Evolutionary conservation across 2,113 vertebrate genomes (phyloP).

Genomic region (Pholis gunnellus): DNA sequence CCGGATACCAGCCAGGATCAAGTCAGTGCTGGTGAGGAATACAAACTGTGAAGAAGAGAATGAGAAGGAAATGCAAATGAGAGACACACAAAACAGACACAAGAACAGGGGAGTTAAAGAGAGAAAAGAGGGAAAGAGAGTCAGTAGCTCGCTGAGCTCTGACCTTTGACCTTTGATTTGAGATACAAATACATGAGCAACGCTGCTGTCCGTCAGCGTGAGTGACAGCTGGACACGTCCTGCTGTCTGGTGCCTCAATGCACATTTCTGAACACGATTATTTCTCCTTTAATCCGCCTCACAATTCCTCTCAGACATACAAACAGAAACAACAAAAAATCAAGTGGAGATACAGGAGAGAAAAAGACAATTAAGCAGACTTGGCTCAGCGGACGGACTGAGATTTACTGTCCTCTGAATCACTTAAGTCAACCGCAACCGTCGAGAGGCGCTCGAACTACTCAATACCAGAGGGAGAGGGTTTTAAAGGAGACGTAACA

Average conservation of each 20-base stretch:
- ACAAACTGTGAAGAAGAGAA: slow-evolving; percentile 2
- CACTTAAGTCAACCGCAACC: background rate
- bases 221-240: slow-evolving; percentile 6
- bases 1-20: background rate
- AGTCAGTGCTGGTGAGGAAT: background rate
- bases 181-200: background rate
- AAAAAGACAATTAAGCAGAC: background rate
- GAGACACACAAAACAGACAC: background rate
- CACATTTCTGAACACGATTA: background rate
- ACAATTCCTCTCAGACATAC: background rate
- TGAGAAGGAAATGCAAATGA: background rate
- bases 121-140: too few species aligned
- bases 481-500: background rate
- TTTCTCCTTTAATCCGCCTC: background rate
- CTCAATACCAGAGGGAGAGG: background rate
- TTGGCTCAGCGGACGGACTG: background rate
- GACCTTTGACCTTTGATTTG: background rate
- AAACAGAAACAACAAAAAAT: background rate
- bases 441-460: background rate
- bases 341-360: background rate
- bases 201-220: background rate
- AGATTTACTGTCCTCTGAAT: slow-evolving; percentile 5
- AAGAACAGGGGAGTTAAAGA: too few species aligned
- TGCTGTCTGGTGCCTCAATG: background rate
- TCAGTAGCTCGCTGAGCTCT: too few species aligned